Evolutionary conservation across 1,140 invertebrate genomes (phyloP), one percentile per base, ranked within the genome.

Genomic region (Colletes latitarsis): DNA sequence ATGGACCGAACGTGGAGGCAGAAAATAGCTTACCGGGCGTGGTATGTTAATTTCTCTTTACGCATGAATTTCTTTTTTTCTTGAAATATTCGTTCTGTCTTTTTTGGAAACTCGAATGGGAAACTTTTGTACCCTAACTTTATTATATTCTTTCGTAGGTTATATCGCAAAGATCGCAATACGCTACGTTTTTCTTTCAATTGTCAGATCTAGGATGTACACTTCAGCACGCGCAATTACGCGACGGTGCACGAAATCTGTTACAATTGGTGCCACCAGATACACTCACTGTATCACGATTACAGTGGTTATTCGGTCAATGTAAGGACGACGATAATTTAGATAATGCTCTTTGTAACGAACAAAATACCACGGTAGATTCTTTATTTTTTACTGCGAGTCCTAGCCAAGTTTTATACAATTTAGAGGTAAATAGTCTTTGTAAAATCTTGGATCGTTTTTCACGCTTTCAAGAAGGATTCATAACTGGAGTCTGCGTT

Each of bases 211-310:
- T 98, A 77, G 98, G 98, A 67, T 97, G 97, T 91, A 95, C 95
- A 66, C 94, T 98, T 77, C 94, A 96, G 72, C 96, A 98, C 88
- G 94, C 96, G 19, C 95, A 96, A 58, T 93, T 99, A 70, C 95
- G 97, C 62, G 98, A 99, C 89, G 96, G 96, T 73, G 97, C 97
- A 5, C 95, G 98, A 87, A 94, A 96, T 75, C 93, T 99, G 39
- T 94, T 99, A n/a, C 96, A 98, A 92, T 94, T 99, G 58, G 96
- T 99, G 92, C 98, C 98, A 63, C 96, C 97, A 80, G 98, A 98
- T 94, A 95, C 93, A n/a, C 93, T 95, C 62, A 97, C 96, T 6
- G 95, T 96, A 58, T 94, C 95, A 79, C 94, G 95, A 90, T 92
- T 97, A 63, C 94, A 95, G 78, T 93, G 93, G 71, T 89, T 95